Evolutionary conservation across 2,797 vertebrate genomes (phyloP).

Genomic region (Oreochromis grahami): DNA sequence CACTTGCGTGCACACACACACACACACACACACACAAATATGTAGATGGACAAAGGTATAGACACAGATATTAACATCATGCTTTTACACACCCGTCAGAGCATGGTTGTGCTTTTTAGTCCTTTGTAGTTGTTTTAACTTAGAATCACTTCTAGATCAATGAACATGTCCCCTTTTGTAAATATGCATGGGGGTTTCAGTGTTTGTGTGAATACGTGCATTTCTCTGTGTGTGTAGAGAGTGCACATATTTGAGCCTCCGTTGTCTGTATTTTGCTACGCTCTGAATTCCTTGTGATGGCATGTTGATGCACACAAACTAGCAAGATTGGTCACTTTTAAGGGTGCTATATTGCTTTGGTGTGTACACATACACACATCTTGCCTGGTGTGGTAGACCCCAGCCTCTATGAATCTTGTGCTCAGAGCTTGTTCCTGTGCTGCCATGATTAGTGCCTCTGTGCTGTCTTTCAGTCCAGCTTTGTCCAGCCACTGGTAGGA

Average conservation of each 20-base stretch:
- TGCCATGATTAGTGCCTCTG: neutral
- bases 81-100: constrained; percentile 59
- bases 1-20: neutral
- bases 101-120: constrained; percentile 53
- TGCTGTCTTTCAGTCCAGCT: neutral
- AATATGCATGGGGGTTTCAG: constrained; percentile 13
- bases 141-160: constrained; percentile 68
- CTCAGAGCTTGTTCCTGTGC: neutral
- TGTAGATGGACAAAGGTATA: constrained; percentile 15
- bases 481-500: neutral
- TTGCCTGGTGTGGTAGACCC: neutral
- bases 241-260: constrained; percentile 16
- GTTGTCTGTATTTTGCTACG: neutral
- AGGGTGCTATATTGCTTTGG: neutral
- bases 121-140: constrained; percentile 63
- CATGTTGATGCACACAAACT: constrained; percentile 9
- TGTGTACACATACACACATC: neutral
- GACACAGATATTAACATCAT: constrained; percentile 30
- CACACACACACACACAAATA: neutral
- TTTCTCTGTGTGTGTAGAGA: neutral
- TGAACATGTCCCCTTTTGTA: constrained; percentile 60
- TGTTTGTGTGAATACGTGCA: neutral
- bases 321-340: neutral
- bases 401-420: too few relatives aligned
- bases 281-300: neutral